These are phyloP conservation scores for Lasius fuliginosus DNA, from an alignment of 2,888 invertebrate genomes.

Conservation along the genomic window DNA sequence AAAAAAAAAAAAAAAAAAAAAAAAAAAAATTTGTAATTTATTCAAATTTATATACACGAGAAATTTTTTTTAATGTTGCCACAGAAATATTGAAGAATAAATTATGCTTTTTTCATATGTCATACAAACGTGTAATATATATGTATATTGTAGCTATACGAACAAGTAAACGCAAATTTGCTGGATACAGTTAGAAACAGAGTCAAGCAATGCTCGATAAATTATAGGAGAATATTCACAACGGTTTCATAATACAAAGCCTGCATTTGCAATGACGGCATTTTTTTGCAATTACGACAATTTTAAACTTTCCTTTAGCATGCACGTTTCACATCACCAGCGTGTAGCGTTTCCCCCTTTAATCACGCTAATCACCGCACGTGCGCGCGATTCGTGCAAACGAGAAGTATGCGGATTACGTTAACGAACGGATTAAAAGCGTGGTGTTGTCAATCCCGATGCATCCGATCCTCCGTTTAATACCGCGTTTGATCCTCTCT, in stretches of 20 bases:
- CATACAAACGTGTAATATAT: slow-evolving; percentile 6
- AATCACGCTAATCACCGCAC: slow-evolving; percentile 59
- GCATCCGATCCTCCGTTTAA: slow-evolving; percentile 6
- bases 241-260: slow-evolving; percentile 14
- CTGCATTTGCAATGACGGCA: slow-evolving; percentile 23
- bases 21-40: background rate
- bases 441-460: slow-evolving; percentile 54
- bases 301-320: slow-evolving; percentile 41
- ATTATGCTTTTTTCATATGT: background rate
- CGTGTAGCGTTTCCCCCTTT: slow-evolving; percentile 40
- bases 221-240: slow-evolving; percentile 42
- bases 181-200: background rate
- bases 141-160: background rate
- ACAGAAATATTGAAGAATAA: background rate
- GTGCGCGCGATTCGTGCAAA: slow-evolving; percentile 40
- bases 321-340: slow-evolving; percentile 23
- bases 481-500: slow-evolving; percentile 27
- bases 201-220: slow-evolving; percentile 41
- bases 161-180: slow-evolving; percentile 5
- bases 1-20: background rate
- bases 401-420: slow-evolving; percentile 68
- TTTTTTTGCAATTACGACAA: slow-evolving; percentile 53
- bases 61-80: background rate
- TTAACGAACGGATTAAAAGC: slow-evolving; percentile 77
- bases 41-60: background rate